A percentile compares a stretch with the other conserved stretches of the same genome.
phyloP scores from a whole-genome alignment of 1,140 invertebrate species.

The Geopemphigus sp. region DNA sequence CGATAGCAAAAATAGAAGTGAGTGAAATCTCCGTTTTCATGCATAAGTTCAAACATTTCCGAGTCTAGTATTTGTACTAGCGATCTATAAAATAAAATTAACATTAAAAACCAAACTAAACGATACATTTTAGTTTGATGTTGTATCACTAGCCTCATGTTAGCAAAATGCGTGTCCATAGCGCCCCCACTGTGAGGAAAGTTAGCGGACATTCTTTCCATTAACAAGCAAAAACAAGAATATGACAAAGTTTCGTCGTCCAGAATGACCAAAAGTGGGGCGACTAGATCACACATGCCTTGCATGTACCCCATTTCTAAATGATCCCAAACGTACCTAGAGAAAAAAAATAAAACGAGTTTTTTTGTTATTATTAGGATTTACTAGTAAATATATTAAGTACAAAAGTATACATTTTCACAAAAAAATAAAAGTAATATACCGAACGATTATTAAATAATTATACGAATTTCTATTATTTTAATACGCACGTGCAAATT shows the following conservation, averaged over 20 bases:
- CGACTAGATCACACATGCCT: conserved; percentile 94
- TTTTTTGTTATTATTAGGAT: too few species aligned
- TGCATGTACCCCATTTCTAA: conserved; percentile 86
- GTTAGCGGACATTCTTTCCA: conserved; percentile 86
- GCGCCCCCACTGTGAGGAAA: conserved; percentile 84
- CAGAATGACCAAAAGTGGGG: conserved; percentile 87
- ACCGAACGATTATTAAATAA: too few species aligned
- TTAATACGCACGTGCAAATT: conserved; percentile 83
- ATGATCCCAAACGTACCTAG: conserved; percentile 89
- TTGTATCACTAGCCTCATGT: conserved; percentile 76
- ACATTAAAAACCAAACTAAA: not conserved
- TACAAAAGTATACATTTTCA: too few species aligned
- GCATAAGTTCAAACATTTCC: conserved; percentile 91
- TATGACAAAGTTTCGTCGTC: conserved; percentile 90
- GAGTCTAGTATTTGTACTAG: conserved; percentile 85
- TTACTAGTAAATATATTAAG: too few species aligned
- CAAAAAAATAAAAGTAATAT: too few species aligned
- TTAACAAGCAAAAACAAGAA: conserved; percentile 85
- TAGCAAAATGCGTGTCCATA: conserved; percentile 93
- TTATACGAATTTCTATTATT: too few species aligned
- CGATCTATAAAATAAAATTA: conserved; percentile 58
- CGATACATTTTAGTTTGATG: not conserved
- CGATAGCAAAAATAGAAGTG: conserved; percentile 97
- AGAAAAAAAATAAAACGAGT: conserved; percentile 51
- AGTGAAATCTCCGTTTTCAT: conserved; percentile 91